Percentiles rank a stretch among this genome's conserved stretches.
Conservation (phyloP, 2,113 vertebrate genomes). For the Epinephelus cyanopodus region DNA sequence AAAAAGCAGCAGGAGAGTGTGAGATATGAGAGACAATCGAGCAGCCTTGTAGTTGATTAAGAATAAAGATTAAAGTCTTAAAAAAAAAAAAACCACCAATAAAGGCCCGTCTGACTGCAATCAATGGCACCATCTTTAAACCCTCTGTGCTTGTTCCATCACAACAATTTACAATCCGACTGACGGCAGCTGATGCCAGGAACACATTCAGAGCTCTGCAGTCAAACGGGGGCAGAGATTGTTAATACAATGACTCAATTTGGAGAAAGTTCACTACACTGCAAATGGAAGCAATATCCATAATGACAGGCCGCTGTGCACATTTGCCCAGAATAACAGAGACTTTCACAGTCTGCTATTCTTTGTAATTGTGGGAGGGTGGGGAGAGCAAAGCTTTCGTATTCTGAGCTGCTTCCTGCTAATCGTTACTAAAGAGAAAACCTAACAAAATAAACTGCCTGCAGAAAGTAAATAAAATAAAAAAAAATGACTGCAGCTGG, state of each 20-base stretch:
- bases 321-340: not conserved
- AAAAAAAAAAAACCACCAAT: not conserved
- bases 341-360: not conserved
- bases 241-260: not conserved
- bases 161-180: not conserved
- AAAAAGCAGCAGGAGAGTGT: slow-evolving; percentile 1
- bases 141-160: slow-evolving; percentile 8
- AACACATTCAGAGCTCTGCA: slow-evolving; percentile 14
- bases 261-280: not conserved
- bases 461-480: not conserved
- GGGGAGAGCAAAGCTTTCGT: not conserved
- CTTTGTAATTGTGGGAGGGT: not conserved
- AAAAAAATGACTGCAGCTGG: too few species aligned
- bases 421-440: not conserved
- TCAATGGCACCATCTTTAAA: slow-evolving; percentile 7
- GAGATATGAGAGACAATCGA: not conserved
- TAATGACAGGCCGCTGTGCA: not conserved
- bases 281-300: not conserved
- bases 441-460: too few species aligned
- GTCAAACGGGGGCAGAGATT: not conserved
- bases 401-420: not conserved
- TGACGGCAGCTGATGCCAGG: not conserved
- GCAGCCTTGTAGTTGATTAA: not conserved
- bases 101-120: not conserved
- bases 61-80: slow-evolving; percentile 7